Evolutionary conservation across 2,888 invertebrate species (phyloP), one percentile per base, ranked within the genome.

Genomic region (Rambutsinella grinnellia): DNA sequence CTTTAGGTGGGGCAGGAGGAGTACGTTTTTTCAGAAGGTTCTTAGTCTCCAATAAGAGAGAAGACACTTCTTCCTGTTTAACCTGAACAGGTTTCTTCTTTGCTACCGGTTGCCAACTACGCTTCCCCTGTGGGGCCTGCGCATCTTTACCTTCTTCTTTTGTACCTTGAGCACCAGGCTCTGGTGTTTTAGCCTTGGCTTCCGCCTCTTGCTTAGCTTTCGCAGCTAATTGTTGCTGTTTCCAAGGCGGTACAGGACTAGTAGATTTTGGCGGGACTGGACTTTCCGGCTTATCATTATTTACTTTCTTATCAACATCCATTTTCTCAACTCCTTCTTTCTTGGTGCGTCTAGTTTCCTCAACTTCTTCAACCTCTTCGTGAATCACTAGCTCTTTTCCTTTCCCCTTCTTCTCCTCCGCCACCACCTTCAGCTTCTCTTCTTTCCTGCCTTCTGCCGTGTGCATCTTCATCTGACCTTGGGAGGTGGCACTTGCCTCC

Each of bases 41-140:
- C 26, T 56, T 49, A 10, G 49, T 56, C 26, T 23, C n/a, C 10
- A 56, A 3, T 21, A 19, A 23, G 8, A 54, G 24, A 17, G 3
- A 21, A 23, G 21, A 3, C 6, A 3, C 28, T 58, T 36, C 17
- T 17, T 10, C 26, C 17, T 19, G 27, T 36, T 57, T 53, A 19
- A 27, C 26, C 49, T 5, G 36, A 36, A 17, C 2, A n/a, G 2
- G 15, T 27, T 56, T 56, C 21, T 56, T 28, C 57, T 61, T 62
- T 58, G 54, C 26, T 21, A 49, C 65, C 63, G 76, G 76, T 24
- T 71, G 51, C 17, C 54, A 23, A 49, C 71, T 79, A 46, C 63
- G 62, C 46, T 79, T 75, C n/a, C n/a, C n/a, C n/a, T n/a, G n/a
- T 36, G 36, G 36, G 5, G 36, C 36, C 1, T 63, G 46, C 47